These are phyloP conservation scores for Epicampocera succincta DNA, from an alignment of 2,888 invertebrate genomes.

Conservation along the genomic window DNA sequence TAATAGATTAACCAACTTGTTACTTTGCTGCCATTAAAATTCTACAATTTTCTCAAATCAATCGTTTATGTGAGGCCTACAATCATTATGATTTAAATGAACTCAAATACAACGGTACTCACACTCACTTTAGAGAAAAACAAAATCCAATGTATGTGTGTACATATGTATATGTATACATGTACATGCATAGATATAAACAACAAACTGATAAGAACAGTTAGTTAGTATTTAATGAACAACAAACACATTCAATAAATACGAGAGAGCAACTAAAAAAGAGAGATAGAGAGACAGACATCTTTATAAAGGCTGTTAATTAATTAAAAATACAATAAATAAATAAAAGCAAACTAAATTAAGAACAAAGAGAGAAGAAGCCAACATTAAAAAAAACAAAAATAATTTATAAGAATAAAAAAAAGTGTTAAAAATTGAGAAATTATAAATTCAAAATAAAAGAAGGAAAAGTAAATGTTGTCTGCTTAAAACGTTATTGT, in stretches of 20 bases:
- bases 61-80: slow-evolving; percentile 43
- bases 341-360: slow-evolving; percentile 11
- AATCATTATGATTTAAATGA: slow-evolving; percentile 27
- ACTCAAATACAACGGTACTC: not conserved
- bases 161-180: not conserved
- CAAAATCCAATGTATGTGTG: no score
- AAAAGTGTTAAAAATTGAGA: slow-evolving; percentile 41
- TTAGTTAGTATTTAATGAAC: slow-evolving; percentile 27
- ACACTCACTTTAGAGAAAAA: not conserved
- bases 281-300: not conserved
- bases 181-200: not conserved
- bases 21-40: slow-evolving; percentile 8
- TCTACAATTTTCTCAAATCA: slow-evolving; percentile 29
- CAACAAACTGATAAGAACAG: slow-evolving; percentile 48
- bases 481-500: slow-evolving; percentile 49
- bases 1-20: no score
- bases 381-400: slow-evolving; percentile 11
- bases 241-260: slow-evolving; percentile 8
- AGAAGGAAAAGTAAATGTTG: slow-evolving; percentile 50
- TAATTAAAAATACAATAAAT: slow-evolving; percentile 22
- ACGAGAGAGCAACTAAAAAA: slow-evolving; percentile 27
- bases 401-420: slow-evolving; percentile 17
- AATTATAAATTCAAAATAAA: slow-evolving; percentile 10
- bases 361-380: slow-evolving; percentile 47
- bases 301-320: slow-evolving; percentile 24